These are phyloP conservation scores for Spodoptera litura DNA, from an alignment of 1,140 invertebrate species.

Conservation along the genomic window DNA sequence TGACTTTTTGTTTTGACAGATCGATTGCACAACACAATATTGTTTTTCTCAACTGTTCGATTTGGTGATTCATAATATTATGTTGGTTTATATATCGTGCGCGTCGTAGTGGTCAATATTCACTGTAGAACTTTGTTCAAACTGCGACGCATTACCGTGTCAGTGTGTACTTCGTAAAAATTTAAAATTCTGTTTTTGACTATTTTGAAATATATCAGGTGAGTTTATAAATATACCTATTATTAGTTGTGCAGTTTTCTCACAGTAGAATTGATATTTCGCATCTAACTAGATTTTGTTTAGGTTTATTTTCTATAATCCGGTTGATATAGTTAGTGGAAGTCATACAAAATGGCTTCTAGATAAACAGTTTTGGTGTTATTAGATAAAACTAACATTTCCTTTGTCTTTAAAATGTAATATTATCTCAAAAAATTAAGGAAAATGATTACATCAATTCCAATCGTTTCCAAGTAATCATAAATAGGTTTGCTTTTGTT, in stretches of 20 bases:
- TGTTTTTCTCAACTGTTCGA: conserved; percentile 69
- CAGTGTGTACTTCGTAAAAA: not conserved
- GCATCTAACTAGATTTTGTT: not conserved
- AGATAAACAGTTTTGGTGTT: conserved; percentile 51
- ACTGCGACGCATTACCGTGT: conserved; percentile 32
- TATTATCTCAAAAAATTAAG: too few species aligned
- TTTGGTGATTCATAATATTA: conserved; percentile 59
- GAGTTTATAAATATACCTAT: not conserved
- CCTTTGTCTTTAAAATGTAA: not conserved
- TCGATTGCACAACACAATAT: conserved; percentile 64
- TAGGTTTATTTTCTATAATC: too few species aligned
- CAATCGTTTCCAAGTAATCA: too few species aligned
- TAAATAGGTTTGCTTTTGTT: too few species aligned
- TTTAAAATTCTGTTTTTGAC: not conserved
- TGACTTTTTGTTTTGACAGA: conserved; percentile 59
- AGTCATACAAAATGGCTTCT: conserved; percentile 32
- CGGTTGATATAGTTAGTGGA: not conserved
- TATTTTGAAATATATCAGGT: conserved; percentile 7
- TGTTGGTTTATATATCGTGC: conserved; percentile 47
- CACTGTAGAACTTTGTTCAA: conserved; percentile 19
- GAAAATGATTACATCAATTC: too few species aligned
- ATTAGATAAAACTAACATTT: conserved; percentile 10
- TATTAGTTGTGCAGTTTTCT: not conserved
- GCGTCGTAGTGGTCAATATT: conserved; percentile 40
- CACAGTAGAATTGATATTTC: not conserved